These are phyloP conservation scores for Sardina pilchardus DNA, from an alignment of 2,113 vertebrate species.

Conservation along the genomic window DNA sequence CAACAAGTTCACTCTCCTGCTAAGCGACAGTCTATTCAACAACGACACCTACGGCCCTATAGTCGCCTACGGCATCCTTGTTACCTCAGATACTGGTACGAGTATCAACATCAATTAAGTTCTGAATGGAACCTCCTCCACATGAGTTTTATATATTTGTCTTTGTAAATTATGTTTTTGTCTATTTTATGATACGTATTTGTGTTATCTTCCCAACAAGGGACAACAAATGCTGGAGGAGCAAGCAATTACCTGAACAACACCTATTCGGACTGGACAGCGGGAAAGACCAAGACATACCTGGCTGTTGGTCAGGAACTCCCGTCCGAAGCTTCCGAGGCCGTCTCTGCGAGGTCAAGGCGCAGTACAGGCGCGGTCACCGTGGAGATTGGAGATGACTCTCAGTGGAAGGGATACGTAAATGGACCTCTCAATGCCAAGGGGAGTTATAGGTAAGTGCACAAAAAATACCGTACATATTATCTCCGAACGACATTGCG, in stretches of 20 bases:
- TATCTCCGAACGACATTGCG: too few species aligned
- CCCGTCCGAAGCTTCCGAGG: neutral
- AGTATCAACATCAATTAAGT: neutral
- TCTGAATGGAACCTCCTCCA: neutral
- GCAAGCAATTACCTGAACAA: neutral
- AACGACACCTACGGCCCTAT: conserved; percentile 67
- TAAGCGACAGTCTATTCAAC: conserved; percentile 56
- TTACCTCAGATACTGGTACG: conserved; percentile 54
- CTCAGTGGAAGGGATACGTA: neutral
- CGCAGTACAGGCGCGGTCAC: neutral
- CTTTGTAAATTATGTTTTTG: neutral
- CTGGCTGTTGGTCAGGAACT: conserved; percentile 13
- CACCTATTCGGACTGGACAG: conserved; percentile 32
- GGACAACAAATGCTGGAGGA: neutral
- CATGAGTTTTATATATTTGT: neutral
- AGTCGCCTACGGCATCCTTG: conserved; percentile 71
- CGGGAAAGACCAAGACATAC: conserved; percentile 14
- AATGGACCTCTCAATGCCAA: conserved; percentile 38
- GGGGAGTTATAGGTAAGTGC: conserved; percentile 31
- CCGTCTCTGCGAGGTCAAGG: neutral
- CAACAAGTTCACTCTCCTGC: conserved; percentile 28
- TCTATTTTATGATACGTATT: neutral
- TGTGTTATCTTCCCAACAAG: neutral
- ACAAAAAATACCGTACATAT: neutral
- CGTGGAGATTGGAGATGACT: conserved; percentile 31